These are phyloP conservation scores for Enteromius unitaeniatus DNA, from an alignment of 2,797 vertebrate species.

Conservation along the genomic window DNA sequence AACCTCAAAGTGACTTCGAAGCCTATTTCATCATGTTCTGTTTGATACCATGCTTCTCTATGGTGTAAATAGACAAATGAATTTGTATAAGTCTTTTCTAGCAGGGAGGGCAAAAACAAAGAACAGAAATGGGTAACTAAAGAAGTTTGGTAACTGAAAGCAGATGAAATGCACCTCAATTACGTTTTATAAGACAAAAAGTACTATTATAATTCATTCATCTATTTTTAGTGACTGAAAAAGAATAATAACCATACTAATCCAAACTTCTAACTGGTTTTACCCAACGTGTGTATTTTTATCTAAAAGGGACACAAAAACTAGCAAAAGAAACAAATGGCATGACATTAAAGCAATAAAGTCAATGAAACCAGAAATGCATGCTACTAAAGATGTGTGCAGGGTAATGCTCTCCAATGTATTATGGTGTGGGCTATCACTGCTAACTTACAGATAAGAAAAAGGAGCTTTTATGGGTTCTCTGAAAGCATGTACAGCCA, in stretches of 20 bases:
- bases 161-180: background rate
- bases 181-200: background rate
- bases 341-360: background rate
- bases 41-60: slow-evolving; percentile 57
- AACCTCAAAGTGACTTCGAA: slow-evolving; percentile 65
- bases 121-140: background rate
- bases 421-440: background rate
- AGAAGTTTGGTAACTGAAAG: background rate
- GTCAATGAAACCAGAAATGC: background rate
- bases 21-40: slow-evolving; percentile 65
- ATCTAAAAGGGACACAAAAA: background rate
- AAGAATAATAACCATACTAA: background rate
- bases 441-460: background rate
- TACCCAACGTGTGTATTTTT: background rate
- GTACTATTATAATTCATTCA: background rate
- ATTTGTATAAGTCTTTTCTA: slow-evolving; percentile 63
- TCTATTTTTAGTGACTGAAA: background rate
- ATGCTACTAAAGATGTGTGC: background rate
- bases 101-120: background rate
- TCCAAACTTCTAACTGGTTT: background rate
- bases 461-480: background rate
- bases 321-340: background rate
- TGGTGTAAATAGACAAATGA: slow-evolving; percentile 65
- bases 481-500: slow-evolving; percentile 20
- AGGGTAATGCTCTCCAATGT: background rate